These are phyloP conservation scores for Strongylocentrotus purpuratus DNA, from an alignment of 35 echinoderm and acorn worm genomes.

Conservation along the genomic window DNA sequence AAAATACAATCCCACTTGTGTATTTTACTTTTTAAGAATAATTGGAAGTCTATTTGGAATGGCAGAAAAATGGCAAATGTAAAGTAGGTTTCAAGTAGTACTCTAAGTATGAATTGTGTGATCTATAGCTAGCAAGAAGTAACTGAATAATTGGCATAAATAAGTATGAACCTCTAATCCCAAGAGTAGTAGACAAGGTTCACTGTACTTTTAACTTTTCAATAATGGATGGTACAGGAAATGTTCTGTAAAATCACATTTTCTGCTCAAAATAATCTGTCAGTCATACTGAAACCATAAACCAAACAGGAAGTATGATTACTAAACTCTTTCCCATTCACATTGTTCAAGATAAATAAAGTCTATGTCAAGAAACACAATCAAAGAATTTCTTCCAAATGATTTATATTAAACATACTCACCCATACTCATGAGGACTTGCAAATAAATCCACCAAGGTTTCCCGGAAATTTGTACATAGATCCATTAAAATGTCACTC, in stretches of 20 bases:
- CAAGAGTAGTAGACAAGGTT: neutral
- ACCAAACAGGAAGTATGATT: neutral
- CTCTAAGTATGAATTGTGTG: neutral
- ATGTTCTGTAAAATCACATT: neutral
- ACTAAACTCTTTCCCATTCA: neutral
- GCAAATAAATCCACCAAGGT: neutral
- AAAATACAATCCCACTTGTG: neutral
- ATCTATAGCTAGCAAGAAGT: neutral
- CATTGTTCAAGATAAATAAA: neutral
- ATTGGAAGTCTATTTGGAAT: neutral
- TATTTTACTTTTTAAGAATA: neutral
- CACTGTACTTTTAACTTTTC: neutral
- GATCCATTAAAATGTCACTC: constrained; percentile 17
- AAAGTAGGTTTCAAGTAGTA: neutral
- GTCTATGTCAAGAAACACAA: neutral
- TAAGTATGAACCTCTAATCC: neutral
- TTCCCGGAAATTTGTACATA: neutral
- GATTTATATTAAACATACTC: neutral
- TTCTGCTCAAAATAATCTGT: neutral
- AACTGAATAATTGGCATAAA: neutral
- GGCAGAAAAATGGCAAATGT: neutral
- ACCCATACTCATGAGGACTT: neutral
- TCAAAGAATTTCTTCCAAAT: neutral
- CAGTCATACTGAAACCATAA: neutral
- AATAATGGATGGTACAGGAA: neutral